Percentiles rank a stretch among this genome's conserved stretches.
Conservation (phyloP, 2,113 vertebrate genomes). For the Piaya cayana region DNA sequence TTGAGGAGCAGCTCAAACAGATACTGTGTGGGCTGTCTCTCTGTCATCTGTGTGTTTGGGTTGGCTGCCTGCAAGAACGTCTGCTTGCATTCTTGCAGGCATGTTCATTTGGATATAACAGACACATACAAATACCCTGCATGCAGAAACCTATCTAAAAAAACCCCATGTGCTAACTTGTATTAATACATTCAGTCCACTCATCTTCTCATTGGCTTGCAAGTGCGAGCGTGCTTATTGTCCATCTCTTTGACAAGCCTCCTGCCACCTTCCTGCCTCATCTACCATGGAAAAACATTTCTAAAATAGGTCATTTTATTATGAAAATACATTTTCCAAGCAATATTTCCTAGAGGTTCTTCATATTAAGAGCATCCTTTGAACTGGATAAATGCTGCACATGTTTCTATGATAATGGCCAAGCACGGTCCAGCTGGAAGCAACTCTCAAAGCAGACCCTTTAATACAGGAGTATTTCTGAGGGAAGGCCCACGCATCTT, state of each 20-base stretch:
- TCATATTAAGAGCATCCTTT: background rate
- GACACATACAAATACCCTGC: background rate
- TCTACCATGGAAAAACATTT: slow-evolving; percentile 13
- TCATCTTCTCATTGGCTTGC: background rate
- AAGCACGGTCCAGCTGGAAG: background rate
- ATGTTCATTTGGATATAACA: background rate
- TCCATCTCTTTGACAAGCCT: background rate
- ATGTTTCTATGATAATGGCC: background rate
- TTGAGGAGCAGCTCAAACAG: background rate
- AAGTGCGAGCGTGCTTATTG: background rate
- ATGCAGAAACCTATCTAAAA: background rate
- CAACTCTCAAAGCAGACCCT: background rate
- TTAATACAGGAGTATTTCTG: background rate
- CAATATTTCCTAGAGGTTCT: background rate
- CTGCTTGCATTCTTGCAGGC: background rate
- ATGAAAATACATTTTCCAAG: slow-evolving; percentile 38
- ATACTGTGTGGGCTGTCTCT: background rate
- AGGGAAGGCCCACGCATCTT: background rate
- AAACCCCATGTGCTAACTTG: background rate
- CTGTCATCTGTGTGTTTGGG: background rate
- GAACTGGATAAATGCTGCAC: background rate
- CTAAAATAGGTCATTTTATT: slow-evolving; percentile 40
- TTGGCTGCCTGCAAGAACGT: background rate
- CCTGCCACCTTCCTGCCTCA: background rate
- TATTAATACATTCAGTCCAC: background rate